phyloP scores from a whole-genome alignment of 2,888 invertebrate genomes.

The Adelognathus sp. region DNA sequence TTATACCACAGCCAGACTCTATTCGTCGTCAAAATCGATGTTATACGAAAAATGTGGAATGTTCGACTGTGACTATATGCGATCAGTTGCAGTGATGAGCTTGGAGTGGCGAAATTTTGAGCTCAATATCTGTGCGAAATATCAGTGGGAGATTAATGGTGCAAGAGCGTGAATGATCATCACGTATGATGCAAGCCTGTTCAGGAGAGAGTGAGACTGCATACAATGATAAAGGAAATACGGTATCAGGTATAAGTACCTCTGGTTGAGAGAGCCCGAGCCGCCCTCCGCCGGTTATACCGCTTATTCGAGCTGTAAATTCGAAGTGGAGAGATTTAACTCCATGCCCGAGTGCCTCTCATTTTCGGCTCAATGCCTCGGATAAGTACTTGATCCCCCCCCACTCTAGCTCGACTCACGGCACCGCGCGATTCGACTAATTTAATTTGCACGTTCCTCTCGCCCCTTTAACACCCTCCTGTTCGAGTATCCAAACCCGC shows the following conservation, averaged over 20 bases:
- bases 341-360: constrained; percentile 54
- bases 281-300: constrained; percentile 4
- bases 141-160: not conserved
- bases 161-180: not conserved
- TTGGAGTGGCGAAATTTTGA: not conserved
- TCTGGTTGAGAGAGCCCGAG: not conserved
- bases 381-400: constrained; percentile 56
- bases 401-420: not conserved
- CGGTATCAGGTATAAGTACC: constrained; percentile 20
- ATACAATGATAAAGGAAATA: not conserved
- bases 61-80: not conserved
- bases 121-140: not conserved
- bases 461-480: constrained; percentile 1
- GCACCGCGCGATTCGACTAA: constrained; percentile 43
- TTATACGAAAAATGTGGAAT: not conserved
- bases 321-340: constrained; percentile 56
- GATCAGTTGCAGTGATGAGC: not conserved
- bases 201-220: not conserved
- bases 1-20: too few species aligned
- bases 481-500: constrained; percentile 25
- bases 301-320: constrained; percentile 52
- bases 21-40: not conserved
- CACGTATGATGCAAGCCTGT: not conserved
- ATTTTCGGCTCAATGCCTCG: constrained; percentile 55
- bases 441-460: constrained; percentile 55